Evolutionary conservation across 1,140 invertebrate genomes (phyloP), one percentile per base, ranked within the genome.

Genomic region (Bilobella aurantiaca): DNA sequence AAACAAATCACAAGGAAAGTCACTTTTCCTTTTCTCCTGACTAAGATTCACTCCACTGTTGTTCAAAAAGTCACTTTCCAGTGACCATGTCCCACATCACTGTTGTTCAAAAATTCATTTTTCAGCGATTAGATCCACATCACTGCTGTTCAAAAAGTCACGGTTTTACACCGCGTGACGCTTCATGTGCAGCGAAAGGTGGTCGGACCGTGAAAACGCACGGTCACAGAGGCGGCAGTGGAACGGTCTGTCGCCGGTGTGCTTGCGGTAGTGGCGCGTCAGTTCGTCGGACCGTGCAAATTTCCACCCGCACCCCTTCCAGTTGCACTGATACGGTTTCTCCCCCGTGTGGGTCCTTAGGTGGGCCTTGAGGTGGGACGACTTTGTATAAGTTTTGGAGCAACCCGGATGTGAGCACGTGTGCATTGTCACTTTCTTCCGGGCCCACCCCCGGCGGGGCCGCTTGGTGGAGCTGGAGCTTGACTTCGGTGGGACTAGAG

Each of bases 241-340:
- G 72, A 84, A 83, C 2, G 83, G 82, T 60, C 81, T 72, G 73
- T 83, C 82, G 16, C 82, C 82, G 0, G 82, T 83, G 68, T 83
- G 82, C 70, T 84, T 82, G 23, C 82, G 74, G 61, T 78, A 82
- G 69, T 83, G 82, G 65, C 85, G 74, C 1, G 85, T 86, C 28
- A 86, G 76, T 73, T 86, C 85, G 74, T 86, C 85, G 21, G 83
- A 85, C 56, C 85, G 74, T 2, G 85, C 85, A 76, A 86, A 86
- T 69, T 84, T 84, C 86, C 86, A 87, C 0, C 83, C 84, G 74
- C 85, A 87, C 8, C 83, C 84, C 68, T 83, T 82, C 85, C 85
- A 87, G 62, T 79, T 82, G 74, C 85, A 87, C 68, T 81, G 79
- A 74, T 86, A 87, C 1, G 85, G 85, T 71, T 87, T 87, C 73